A percentile compares a stretch with the other conserved stretches of the same genome.
Evolutionary conservation across 1,140 invertebrate genomes (phyloP).

Genomic region (Glossosoma conforme): DNA sequence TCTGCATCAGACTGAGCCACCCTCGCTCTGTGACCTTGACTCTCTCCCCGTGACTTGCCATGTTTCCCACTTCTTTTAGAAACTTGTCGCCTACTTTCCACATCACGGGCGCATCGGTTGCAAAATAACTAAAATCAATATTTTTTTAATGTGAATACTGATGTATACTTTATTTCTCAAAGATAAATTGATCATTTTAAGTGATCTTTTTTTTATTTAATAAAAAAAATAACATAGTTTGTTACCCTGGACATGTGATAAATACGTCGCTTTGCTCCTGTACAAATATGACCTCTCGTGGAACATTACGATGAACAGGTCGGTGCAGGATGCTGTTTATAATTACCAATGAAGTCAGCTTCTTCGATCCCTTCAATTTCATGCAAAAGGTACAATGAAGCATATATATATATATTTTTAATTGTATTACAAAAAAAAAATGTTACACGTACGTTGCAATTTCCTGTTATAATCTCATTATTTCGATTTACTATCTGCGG

Average conservation of each 20-base stretch:
- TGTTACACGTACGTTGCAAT: slow-evolving; percentile 13
- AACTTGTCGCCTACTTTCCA: slow-evolving; percentile 45
- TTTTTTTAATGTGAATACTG: too few species aligned
- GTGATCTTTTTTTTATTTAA: slow-evolving; percentile 7
- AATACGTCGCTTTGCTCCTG: background rate
- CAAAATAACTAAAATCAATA: slow-evolving; percentile 44
- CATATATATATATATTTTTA: background rate
- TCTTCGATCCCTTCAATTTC: too few species aligned
- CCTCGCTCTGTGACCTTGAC: slow-evolving; percentile 12
- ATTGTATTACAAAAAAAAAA: background rate
- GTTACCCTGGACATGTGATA: slow-evolving; percentile 15
- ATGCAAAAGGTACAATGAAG: too few species aligned
- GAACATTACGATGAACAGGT: too few species aligned
- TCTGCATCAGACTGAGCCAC: slow-evolving; percentile 10
- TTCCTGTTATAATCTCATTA: slow-evolving; percentile 15
- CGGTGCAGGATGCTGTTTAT: too few species aligned
- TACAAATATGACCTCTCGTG: slow-evolving; percentile 1
- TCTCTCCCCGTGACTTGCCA: slow-evolving; percentile 5
- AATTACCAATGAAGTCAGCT: too few species aligned
- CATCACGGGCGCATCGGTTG: slow-evolving; percentile 44
- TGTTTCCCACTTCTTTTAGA: slow-evolving; percentile 16
- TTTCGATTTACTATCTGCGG: slow-evolving; percentile 4
- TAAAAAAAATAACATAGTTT: background rate
- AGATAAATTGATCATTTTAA: too few species aligned
- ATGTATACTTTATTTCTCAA: too few species aligned